phyloP scores from a whole-genome alignment of 2,113 vertebrate genomes.

The Nicator chloris region DNA sequence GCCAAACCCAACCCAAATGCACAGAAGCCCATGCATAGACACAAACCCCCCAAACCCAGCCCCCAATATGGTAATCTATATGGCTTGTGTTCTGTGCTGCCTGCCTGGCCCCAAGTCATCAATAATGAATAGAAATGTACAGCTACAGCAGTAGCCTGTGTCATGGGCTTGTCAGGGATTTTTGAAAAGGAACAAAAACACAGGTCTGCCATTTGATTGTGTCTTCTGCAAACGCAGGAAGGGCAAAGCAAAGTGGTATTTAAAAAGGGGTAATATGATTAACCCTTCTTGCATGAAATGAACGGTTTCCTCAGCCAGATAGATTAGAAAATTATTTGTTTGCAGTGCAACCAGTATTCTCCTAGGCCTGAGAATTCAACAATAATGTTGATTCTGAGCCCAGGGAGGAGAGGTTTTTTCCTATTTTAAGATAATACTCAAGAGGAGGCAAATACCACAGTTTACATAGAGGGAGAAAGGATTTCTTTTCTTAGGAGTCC shows the following conservation, averaged over 20 bases:
- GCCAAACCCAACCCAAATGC: neutral
- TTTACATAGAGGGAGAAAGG: neutral
- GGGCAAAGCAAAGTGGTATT: neutral
- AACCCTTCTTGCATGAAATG: neutral
- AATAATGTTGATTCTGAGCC: neutral
- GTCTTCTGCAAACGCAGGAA: neutral
- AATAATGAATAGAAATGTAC: conserved; percentile 96
- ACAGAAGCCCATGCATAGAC: neutral
- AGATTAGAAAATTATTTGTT: neutral
- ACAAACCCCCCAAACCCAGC: conserved; percentile 10
- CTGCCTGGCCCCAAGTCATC: conserved; percentile 86
- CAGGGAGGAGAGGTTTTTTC: neutral
- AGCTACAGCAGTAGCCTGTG: conserved; percentile 78
- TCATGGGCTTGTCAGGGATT: conserved; percentile 80
- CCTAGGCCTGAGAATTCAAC: conserved; percentile 20
- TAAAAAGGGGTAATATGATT: neutral
- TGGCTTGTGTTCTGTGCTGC: conserved; percentile 86
- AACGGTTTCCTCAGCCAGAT: neutral
- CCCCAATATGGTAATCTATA: conserved; percentile 80
- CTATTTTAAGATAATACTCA: conserved; percentile 15
- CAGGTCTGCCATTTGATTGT: conserved; percentile 80
- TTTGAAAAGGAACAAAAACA: conserved; percentile 81
- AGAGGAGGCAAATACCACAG: neutral
- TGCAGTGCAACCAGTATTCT: neutral
- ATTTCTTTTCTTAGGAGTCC: neutral